These are phyloP conservation scores for Astur gentilis DNA, from an alignment of 2,113 vertebrate genomes.

Conservation along the genomic window DNA sequence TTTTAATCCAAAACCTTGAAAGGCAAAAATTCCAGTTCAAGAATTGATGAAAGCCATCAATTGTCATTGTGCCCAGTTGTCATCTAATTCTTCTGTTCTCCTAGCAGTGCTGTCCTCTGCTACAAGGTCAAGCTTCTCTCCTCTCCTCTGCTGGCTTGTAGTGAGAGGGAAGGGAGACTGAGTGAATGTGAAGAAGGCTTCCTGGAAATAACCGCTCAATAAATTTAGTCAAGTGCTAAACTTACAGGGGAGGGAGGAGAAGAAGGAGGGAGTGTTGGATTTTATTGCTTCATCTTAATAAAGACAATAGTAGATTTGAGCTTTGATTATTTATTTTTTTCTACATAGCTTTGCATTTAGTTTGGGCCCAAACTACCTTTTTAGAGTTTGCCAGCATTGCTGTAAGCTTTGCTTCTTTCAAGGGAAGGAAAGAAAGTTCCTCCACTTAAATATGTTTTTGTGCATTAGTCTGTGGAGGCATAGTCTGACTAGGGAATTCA, in stretches of 20 bases:
- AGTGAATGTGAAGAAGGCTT: not conserved
- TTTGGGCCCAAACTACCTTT: not conserved
- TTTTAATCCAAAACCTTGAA: not conserved
- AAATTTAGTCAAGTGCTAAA: not conserved
- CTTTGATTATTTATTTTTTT: not conserved
- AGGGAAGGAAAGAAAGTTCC: not conserved
- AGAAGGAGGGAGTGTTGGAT: not conserved
- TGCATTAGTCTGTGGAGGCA: not conserved
- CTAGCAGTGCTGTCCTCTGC: not conserved
- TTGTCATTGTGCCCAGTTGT: not conserved
- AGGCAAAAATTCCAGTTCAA: not conserved
- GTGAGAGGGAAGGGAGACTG: not conserved
- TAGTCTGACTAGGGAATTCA: not conserved
- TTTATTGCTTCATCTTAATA: not conserved
- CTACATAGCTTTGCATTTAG: not conserved
- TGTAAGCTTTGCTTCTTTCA: not conserved
- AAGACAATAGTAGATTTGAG: not conserved
- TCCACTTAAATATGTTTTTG: accelerated
- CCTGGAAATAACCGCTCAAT: not conserved
- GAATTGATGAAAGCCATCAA: not conserved
- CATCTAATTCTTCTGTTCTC: not conserved
- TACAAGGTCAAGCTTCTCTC: not conserved
- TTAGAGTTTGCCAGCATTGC: not conserved
- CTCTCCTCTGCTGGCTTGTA: not conserved
- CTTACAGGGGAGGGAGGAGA: not conserved